Evolutionary conservation across 2,113 vertebrate species (phyloP).

Genomic region (Pyxicephalus adspersus): DNA sequence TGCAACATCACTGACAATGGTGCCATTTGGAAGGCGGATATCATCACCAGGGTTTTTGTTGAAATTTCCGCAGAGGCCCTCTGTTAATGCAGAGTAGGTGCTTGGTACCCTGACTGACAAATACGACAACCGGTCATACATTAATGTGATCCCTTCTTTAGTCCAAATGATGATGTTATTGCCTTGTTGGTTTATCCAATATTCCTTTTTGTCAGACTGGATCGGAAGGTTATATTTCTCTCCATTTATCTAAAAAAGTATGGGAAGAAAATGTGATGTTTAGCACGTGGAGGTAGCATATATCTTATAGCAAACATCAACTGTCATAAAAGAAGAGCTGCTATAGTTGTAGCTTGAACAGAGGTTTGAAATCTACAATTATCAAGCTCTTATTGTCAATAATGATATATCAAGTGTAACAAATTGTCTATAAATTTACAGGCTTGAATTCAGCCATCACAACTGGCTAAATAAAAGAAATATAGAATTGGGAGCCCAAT

Average conservation of each 20-base stretch:
- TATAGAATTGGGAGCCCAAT: too few relatives aligned
- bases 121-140: conserved; percentile 66
- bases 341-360: too few relatives aligned
- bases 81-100: conserved; percentile 62
- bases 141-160: conserved; percentile 68
- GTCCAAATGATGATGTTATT: conserved; percentile 55
- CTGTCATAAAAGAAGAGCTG: too few relatives aligned
- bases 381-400: too few relatives aligned
- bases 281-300: too few relatives aligned
- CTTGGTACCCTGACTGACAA: conserved; percentile 68
- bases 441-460: too few relatives aligned
- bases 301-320: too few relatives aligned
- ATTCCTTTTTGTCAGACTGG: background rate
- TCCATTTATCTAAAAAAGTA: conserved; percentile 2
- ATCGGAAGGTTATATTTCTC: conserved; percentile 7
- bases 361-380: too few relatives aligned
- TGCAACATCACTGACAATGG: background rate
- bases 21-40: conserved; percentile 35
- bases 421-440: too few relatives aligned
- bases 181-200: conserved; percentile 41
- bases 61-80: conserved; percentile 59
- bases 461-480: too few relatives aligned
- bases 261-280: background rate
- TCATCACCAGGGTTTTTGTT: conserved; percentile 14
- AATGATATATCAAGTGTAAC: too few relatives aligned